Percentiles rank a stretch among this genome's conserved stretches.
phyloP scores from a whole-genome alignment of 2,888 invertebrate genomes.

The Hypercompe scribonia region DNA sequence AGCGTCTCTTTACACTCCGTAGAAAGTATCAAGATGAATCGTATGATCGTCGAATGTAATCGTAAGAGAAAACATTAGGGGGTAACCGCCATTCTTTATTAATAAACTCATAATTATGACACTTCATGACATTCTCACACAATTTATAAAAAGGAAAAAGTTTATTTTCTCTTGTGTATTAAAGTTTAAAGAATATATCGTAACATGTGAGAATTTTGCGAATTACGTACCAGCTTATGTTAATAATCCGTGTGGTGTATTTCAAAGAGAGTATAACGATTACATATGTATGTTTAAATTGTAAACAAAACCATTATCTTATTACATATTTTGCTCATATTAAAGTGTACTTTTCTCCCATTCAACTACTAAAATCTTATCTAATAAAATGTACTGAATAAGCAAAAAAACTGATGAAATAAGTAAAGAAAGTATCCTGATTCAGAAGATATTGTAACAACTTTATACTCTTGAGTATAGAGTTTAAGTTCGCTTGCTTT shows the following conservation, averaged over 20 bases:
- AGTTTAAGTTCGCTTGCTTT: background rate
- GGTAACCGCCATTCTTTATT: constrained; percentile 11
- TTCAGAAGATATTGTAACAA: background rate
- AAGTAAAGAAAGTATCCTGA: background rate
- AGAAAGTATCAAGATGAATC: background rate
- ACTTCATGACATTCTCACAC: constrained; percentile 33
- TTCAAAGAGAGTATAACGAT: constrained; percentile 1
- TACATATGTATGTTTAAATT: constrained; percentile 5
- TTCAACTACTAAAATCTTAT: background rate
- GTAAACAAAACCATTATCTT: background rate
- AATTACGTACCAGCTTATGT: background rate
- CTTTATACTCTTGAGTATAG: background rate
- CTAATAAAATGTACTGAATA: background rate
- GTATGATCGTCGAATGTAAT: background rate
- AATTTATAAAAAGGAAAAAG: constrained; percentile 34
- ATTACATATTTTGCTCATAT: background rate
- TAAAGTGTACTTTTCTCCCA: background rate
- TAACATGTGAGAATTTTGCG: background rate
- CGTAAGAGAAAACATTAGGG: background rate
- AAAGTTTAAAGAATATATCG: constrained; percentile 6
- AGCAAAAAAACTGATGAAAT: background rate
- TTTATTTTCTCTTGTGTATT: constrained; percentile 19
- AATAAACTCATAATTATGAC: constrained; percentile 20
- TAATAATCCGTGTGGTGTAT: background rate
- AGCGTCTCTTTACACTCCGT: background rate